Evolutionary conservation across 1,140 invertebrate species (phyloP), one percentile per base, ranked within the genome.

Genomic region (Lanistes nyassanus): DNA sequence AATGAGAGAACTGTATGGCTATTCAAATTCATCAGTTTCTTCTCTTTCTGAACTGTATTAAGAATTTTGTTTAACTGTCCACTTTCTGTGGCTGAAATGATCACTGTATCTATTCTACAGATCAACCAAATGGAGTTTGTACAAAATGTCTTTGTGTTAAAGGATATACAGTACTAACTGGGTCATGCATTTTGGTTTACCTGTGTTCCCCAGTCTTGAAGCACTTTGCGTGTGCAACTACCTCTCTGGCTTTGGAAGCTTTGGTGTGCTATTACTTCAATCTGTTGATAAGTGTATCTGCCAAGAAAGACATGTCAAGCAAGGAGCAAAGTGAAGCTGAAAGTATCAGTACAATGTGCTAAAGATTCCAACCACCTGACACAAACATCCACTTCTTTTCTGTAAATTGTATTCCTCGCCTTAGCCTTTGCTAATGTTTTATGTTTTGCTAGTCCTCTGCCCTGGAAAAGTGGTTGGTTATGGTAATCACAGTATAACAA

Each of bases 201-300:
- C 60, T 62, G 56, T 23, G 82, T 86, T 5, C 76, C 78, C 84
- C 84, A 86, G 55, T 86, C 84, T 53, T 82, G 77, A 60, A 82
- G 69, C 34, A 85, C 74, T 6, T 70, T 39, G 34, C 64, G 53
- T 51, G 82, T 82, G 1, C 81, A 74, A 76, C 82, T 84, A 55
- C 73, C 78, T 34, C 75, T 78, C 6, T 62, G 67, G 64, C 71
- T 37, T 26, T 37, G 29, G 13, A 69, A 62, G 0, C 74, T 56
- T 64, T 69, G 74, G 5, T 76, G 53, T 60, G 78, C 78, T 62
- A 80, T 80, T 16, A 78, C 23, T 37, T 42, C 64, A 19, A 82
- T 72, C 29, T 78, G 76, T 19, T 77, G 74, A 29, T 71, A 26
- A 23, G 31, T 72, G 70, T 72, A 72, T 55, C 70, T 72, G 70